Evolutionary conservation across 2,888 invertebrate species (phyloP).

Genomic region (Drosophila antonietae): DNA sequence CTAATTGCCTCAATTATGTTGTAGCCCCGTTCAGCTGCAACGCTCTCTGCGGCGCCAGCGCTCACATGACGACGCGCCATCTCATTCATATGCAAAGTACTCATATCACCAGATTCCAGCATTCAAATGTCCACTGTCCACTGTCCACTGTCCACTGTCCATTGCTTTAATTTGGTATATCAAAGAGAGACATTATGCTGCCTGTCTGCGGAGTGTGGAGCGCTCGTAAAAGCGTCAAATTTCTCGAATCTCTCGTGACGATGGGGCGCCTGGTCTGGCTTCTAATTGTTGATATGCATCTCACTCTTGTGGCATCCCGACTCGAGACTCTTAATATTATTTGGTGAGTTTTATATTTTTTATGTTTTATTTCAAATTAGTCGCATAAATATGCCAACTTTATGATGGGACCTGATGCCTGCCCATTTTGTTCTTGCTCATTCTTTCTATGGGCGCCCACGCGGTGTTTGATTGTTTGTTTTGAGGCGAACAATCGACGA

Average conservation of each 20-base stretch:
- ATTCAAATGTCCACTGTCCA: slow-evolving; percentile 47
- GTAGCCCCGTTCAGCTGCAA: slow-evolving; percentile 14
- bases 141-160: slow-evolving; percentile 46
- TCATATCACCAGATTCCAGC: slow-evolving; percentile 42
- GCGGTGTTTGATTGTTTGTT: slow-evolving; percentile 64
- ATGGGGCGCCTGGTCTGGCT: slow-evolving; percentile 52
- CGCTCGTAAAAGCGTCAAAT: slow-evolving; percentile 81
- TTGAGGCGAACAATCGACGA: slow-evolving; percentile 34
- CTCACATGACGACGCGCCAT: slow-evolving; percentile 36
- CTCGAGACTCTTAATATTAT: slow-evolving; percentile 78
- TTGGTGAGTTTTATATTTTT: slow-evolving; percentile 78
- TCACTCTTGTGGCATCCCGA: slow-evolving; percentile 51
- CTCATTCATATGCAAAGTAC: slow-evolving; percentile 76
- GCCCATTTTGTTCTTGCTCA: not conserved
- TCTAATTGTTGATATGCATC: slow-evolving; percentile 70
- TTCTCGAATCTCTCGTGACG: slow-evolving; percentile 60
- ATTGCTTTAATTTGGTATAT: slow-evolving; percentile 80
- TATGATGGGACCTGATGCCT: slow-evolving; percentile 57
- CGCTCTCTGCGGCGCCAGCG: slow-evolving; percentile 59
- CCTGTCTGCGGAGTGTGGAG: slow-evolving; percentile 32
- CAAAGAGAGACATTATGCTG: slow-evolving; percentile 78
- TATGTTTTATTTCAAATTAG: slow-evolving; percentile 78
- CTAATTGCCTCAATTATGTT: slow-evolving; percentile 78
- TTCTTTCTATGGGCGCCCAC: slow-evolving; percentile 62
- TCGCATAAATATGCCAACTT: slow-evolving; percentile 77